phyloP scores from a whole-genome alignment of 2,888 invertebrate species.

The Mythimna lalbum region DNA sequence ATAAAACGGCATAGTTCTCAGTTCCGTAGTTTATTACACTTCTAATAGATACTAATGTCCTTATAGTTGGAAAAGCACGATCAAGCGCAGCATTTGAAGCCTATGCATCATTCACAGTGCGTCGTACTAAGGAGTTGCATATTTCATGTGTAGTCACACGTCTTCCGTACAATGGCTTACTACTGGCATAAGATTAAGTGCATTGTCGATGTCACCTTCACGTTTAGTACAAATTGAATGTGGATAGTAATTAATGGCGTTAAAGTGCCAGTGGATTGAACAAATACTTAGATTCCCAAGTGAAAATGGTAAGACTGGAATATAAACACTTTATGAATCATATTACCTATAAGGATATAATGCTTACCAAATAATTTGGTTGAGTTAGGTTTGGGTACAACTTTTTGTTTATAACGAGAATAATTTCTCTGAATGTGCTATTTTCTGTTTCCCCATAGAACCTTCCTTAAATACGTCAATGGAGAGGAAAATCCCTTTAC shows the following conservation, averaged over 20 bases:
- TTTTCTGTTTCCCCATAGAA: neutral
- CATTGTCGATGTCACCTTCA: constrained; percentile 65
- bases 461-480: neutral
- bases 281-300: neutral
- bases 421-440: neutral
- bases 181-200: constrained; percentile 67
- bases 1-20: constrained; percentile 47
- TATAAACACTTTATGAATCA: neutral
- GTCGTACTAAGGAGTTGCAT: constrained; percentile 71
- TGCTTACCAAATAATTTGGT: neutral
- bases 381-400: neutral
- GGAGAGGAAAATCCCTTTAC: neutral
- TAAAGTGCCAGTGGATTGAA: neutral
- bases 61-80: constrained; percentile 65
- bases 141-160: constrained; percentile 73
- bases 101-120: constrained; percentile 66
- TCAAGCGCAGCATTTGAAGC: constrained; percentile 58
- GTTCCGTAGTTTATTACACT: constrained; percentile 54
- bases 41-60: constrained; percentile 58
- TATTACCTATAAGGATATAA: neutral
- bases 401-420: neutral
- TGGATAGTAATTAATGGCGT: constrained; percentile 54
- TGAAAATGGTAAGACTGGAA: neutral
- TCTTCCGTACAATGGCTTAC: constrained; percentile 70
- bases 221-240: constrained; percentile 56